phyloP scores from a whole-genome alignment of 2,888 invertebrate species.

The Nephrotoma guestfalica region DNA sequence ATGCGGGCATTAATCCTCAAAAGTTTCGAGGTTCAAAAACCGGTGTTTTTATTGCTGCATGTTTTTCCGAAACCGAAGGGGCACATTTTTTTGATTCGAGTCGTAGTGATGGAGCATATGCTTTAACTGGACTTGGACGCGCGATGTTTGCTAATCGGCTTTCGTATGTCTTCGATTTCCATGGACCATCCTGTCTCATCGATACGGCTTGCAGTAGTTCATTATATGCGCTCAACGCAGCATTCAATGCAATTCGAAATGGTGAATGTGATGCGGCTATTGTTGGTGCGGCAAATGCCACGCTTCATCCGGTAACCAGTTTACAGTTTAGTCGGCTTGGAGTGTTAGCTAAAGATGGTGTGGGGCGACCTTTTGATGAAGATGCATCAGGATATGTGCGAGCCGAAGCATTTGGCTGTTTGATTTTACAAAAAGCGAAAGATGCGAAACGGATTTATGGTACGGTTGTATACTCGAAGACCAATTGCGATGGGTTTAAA shows the following conservation, averaged over 20 bases:
- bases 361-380: conserved; percentile 82
- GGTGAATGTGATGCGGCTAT: conserved; percentile 81
- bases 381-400: conserved; percentile 68
- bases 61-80: conserved; percentile 57
- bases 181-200: conserved; percentile 75
- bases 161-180: conserved; percentile 74
- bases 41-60: conserved; percentile 60
- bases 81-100: conserved; percentile 54
- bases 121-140: conserved; percentile 52
- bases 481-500: conserved; percentile 66
- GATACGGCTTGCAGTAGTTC: conserved; percentile 96
- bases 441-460: conserved; percentile 53
- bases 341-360: conserved; percentile 69
- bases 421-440: conserved; percentile 56
- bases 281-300: conserved; percentile 75
- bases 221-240: conserved; percentile 71
- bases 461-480: conserved; percentile 59
- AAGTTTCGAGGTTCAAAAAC: conserved; percentile 48
- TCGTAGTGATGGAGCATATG: conserved; percentile 34
- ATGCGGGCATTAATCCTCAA: conserved; percentile 56
- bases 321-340: conserved; percentile 71
- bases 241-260: conserved; percentile 56
- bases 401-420: conserved; percentile 59
- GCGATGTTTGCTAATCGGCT: conserved; percentile 87
- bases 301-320: conserved; percentile 74